phyloP scores from a whole-genome alignment of 2,797 vertebrate genomes.

The Hafferia zeledoni region DNA sequence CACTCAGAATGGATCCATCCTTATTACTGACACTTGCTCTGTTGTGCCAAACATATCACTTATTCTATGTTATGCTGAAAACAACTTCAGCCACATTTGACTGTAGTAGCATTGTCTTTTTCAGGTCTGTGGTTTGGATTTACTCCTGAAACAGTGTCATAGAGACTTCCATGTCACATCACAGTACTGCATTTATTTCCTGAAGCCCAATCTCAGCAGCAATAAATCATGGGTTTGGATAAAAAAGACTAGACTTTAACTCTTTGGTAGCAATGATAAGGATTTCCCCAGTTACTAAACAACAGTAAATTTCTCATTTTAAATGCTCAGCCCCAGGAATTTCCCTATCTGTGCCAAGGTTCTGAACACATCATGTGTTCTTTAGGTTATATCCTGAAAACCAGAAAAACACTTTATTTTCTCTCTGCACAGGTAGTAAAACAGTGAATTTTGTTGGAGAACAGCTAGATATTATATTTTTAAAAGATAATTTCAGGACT shows the following conservation, averaged over 20 bases:
- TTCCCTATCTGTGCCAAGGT: neutral
- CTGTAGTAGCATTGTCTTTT: constrained; percentile 60
- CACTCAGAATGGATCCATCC: constrained; percentile 10
- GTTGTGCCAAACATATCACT: constrained; percentile 29
- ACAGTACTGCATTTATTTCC: constrained; percentile 56
- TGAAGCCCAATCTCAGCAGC: constrained; percentile 29
- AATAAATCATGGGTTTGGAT: constrained; percentile 46
- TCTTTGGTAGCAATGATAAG: constrained; percentile 30
- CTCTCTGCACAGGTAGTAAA: neutral
- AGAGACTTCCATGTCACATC: constrained; percentile 63
- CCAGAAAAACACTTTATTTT: neutral
- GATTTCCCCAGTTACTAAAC: constrained; percentile 20
- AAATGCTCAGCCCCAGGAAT: neutral
- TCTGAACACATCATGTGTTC: neutral
- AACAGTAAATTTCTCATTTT: neutral
- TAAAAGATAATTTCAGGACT: neutral
- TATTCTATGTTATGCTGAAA: constrained; percentile 36
- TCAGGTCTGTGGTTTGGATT: constrained; percentile 64
- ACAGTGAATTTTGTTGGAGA: neutral
- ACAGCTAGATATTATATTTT: neutral
- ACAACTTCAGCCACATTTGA: constrained; percentile 42
- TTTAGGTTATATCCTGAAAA: neutral
- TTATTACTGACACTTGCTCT: neutral
- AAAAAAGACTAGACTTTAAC: constrained; percentile 45
- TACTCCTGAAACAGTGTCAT: constrained; percentile 34